Conservation (phyloP, 2,797 vertebrate genomes). For the Notamacropus eugenii region DNA sequence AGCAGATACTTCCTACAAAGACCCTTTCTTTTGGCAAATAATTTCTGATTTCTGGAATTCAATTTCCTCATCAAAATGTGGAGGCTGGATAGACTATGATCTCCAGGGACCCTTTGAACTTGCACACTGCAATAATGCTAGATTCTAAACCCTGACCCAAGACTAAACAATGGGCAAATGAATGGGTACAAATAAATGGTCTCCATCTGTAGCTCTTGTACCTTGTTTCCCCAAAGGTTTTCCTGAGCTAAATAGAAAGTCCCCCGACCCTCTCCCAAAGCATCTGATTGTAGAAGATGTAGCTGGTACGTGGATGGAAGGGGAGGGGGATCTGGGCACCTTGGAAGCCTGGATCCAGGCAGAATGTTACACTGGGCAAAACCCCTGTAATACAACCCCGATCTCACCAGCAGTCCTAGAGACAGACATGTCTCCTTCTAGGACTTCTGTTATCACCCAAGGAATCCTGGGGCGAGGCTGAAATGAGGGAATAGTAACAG, state of each 20-base stretch:
- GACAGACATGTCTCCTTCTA: background rate
- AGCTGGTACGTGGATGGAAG: background rate
- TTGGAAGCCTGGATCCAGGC: background rate
- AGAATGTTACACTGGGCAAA: background rate
- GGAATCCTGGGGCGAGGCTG: background rate
- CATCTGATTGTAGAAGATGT: background rate
- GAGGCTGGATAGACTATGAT: background rate
- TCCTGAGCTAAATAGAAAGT: background rate
- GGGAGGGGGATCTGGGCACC: background rate
- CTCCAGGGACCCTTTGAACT: background rate
- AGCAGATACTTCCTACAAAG: background rate
- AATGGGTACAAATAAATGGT: background rate
- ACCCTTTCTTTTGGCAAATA: background rate
- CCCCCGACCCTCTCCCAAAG: fast-evolving
- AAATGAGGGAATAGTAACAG: background rate
- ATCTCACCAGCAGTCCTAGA: background rate
- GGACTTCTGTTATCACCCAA: background rate
- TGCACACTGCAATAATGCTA: background rate
- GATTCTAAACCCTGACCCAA: background rate
- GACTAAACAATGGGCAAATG: background rate
- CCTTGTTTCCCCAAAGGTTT: background rate
- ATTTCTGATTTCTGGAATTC: background rate
- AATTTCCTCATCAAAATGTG: background rate
- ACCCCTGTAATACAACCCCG: background rate
- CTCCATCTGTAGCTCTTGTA: background rate